These are phyloP conservation scores for Teleogryllus occipitalis DNA, from an alignment of 1,140 invertebrate genomes.

Conservation along the genomic window DNA sequence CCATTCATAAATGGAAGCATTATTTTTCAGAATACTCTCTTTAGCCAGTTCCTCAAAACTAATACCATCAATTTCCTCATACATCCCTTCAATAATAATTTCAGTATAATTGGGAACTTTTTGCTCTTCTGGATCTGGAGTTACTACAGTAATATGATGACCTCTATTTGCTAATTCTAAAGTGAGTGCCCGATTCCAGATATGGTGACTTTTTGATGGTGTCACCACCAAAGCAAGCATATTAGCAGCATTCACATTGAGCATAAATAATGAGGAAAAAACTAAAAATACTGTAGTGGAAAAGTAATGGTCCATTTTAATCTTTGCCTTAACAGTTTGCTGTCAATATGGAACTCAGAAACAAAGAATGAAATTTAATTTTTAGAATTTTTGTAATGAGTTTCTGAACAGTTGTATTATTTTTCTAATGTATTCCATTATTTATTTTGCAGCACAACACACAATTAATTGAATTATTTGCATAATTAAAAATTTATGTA, in stretches of 20 bases:
- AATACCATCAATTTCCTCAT: neutral
- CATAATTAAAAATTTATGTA: too few relatives aligned
- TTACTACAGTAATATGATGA: conserved; percentile 59
- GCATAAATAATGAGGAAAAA: neutral
- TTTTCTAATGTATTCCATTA: too few relatives aligned
- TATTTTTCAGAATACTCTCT: neutral
- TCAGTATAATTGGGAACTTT: conserved; percentile 34
- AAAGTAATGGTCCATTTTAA: too few relatives aligned
- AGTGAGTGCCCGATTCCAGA: conserved; percentile 53
- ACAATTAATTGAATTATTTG: too few relatives aligned
- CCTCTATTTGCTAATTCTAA: conserved; percentile 51
- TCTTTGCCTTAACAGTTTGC: too few relatives aligned
- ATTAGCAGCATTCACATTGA: conserved; percentile 23
- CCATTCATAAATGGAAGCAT: neutral
- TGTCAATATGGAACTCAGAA: too few relatives aligned
- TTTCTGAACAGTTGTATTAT: too few relatives aligned
- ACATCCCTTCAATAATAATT: conserved; percentile 7
- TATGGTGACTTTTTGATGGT: conserved; percentile 57
- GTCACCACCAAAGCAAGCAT: conserved; percentile 58
- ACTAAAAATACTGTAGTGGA: neutral
- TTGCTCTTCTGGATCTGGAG: conserved; percentile 46
- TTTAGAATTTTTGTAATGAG: too few relatives aligned
- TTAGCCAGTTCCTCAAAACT: neutral
- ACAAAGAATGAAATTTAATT: too few relatives aligned
- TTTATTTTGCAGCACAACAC: too few relatives aligned